Percentiles rank a stretch among this genome's conserved stretches.
These are phyloP conservation scores for Limnothrissa miodon DNA, from an alignment of 2,113 vertebrate genomes.

Conservation along the genomic window DNA sequence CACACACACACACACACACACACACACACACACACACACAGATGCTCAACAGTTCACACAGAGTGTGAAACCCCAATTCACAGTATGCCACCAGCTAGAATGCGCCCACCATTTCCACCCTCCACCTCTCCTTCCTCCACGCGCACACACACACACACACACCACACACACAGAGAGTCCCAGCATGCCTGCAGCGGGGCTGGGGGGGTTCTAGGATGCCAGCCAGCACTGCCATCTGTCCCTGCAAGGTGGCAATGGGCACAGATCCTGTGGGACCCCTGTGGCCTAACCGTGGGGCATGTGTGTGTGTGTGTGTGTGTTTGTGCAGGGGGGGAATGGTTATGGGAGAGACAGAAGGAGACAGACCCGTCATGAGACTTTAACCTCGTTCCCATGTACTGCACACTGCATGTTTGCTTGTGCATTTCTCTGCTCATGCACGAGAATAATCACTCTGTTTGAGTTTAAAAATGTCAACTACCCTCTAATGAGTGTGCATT, in stretches of 20 bases:
- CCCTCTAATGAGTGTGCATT: no score
- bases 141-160: not conserved
- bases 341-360: not conserved
- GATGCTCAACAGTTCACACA: not conserved
- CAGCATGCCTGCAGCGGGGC: not conserved
- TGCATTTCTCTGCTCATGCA: not conserved
- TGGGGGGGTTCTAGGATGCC: not conserved
- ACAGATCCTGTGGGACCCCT: not conserved
- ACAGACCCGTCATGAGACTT: not conserved
- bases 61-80: no score
- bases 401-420: not conserved
- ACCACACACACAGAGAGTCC: not conserved
- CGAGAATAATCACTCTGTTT: no score
- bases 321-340: not conserved
- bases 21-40: slow-evolving; percentile 15
- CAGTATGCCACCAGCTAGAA: not conserved
- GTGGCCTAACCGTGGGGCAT: not conserved
- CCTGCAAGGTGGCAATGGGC: not conserved
- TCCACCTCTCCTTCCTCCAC: not conserved
- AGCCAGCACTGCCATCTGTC: slow-evolving; percentile 3
- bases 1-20: slow-evolving; percentile 7
- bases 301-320: not conserved
- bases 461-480: no score
- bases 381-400: no score
- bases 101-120: not conserved